These are phyloP conservation scores for Chironomus tepperi DNA, from an alignment of 1,140 invertebrate genomes.

Conservation along the genomic window DNA sequence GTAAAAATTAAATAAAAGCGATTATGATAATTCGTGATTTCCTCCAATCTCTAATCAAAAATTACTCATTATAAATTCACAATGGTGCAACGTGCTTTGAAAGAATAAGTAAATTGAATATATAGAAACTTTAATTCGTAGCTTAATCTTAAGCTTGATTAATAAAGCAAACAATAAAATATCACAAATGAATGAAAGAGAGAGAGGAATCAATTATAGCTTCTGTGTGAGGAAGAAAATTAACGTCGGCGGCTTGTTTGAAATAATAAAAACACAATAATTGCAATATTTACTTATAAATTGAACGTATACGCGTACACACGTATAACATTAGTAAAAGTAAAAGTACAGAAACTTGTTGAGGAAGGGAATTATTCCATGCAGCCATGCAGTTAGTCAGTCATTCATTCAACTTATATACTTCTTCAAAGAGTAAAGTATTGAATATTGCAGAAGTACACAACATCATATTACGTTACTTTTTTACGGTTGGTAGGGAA, in stretches of 20 bases:
- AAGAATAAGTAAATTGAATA: neutral
- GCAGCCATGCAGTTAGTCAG: neutral
- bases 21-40: constrained; percentile 14
- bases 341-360: neutral
- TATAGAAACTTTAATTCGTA: too few species aligned
- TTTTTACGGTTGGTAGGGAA: neutral
- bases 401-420: too few species aligned
- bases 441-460: neutral
- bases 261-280: too few species aligned
- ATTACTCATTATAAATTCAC: neutral
- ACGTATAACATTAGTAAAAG: neutral
- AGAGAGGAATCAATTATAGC: neutral
- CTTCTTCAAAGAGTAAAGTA: too few species aligned
- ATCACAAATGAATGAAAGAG: neutral
- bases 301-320: neutral
- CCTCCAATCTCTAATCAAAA: neutral
- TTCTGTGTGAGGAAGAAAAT: neutral
- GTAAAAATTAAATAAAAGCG: neutral
- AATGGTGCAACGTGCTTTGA: neutral
- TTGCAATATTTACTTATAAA: neutral
- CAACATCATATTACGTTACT: neutral
- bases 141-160: neutral
- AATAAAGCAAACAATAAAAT: constrained; percentile 7
- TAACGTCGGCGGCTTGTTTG: too few species aligned
- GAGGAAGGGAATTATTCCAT: neutral